Evolutionary conservation across 35 echinoderm and acorn worm species (phyloP), one percentile per base, ranked within the genome.

Genomic region (Hemicentrotus pulcherrimus): DNA sequence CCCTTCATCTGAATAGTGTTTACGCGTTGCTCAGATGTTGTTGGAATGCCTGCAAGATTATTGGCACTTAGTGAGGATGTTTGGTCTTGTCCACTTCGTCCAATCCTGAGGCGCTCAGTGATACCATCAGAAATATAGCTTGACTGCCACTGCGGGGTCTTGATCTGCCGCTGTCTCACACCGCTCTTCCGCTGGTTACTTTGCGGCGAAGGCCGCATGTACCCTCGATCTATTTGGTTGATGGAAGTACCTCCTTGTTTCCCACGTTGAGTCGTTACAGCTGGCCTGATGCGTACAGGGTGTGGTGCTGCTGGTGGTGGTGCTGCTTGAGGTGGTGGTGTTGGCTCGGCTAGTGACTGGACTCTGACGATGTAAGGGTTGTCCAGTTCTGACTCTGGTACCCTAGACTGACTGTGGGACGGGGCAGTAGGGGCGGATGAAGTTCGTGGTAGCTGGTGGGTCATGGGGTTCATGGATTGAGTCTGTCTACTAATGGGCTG

Each of bases 331-430:
- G 70, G 15, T 85, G 70, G 1, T 32, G 31, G 88, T 28, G 32
- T 32, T 33, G 88, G 33, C 88, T 90, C 88, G 19, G 88, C 88
- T 6, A 90, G 46, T 90, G 88, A 90, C 88, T 90, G 88, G 15
- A 90, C 88, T 47, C 88, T 90, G 88, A 90, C 46, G 31, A 90
- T 90, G 46, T 90, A 90, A 18, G 88, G 88, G n/a, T 47, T 90
- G 19, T 90, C 88, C 46, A 47, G 12, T 13, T 90, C 88, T 6
- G 46, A 78, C 6, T 78, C 65, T n/a, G 65, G 65, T 28, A n/a
- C 19, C n/a, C 65, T 78, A 28, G 65, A 78, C 65, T 78, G 65
- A 78, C 65, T 47, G 18, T 33, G 88, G 31, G 88, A 32, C 18
- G 87, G 32, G 32, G 88, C 32, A 28, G 22, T 90, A 30, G n/a